Base-by-base conservation (phyloP, 2,888 invertebrate species). In the Drosophila mimetica region DNA sequence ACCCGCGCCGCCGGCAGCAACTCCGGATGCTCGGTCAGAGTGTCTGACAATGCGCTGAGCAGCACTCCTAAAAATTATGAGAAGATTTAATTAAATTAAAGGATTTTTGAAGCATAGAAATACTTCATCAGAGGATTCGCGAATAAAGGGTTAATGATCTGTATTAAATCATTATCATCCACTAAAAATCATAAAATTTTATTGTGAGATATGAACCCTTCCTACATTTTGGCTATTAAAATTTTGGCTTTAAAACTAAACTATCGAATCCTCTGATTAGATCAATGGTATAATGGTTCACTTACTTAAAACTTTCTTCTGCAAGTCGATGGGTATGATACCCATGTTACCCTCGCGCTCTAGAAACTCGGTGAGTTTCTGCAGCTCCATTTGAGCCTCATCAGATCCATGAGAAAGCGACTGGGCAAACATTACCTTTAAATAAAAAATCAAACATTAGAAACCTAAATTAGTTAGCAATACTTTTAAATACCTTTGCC, bases 301-400 rank as follows among this genome's bases (percentile, higher is more conserved):
- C 90, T 83, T 90, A 96, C 96, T 95, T 66, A 96, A 93, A 52
- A 96, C 95, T 93, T 95, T 95, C 92, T 95, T 95, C 91, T 96
- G 95, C 76, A 96, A 93, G 64, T 94, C 93, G 73, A 94, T 93
- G 1, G 96, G 95, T 74, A 96, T 95, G 77, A 94, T 94, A 22
- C 96, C 96, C 75, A 94, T 93, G 88, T 95, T 94, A 1, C 95
- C 95, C 90, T 96, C 95, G 4, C 93, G 92, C 88, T 96, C 95
- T 58, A 96, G 91, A 91, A 96, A 96, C 13, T 94, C 93, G 76
- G 95, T 95, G 91, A 96, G 94, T 76, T 95, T 94, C 86, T 95
- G 94, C 50, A 96, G 92, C 50, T 96, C 95, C 58, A 94, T 93
- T 85, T 96, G 95, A 1, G 96, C 95, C 69, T 92, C 90, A 78